These are phyloP conservation scores for Podilymbus podiceps DNA, from an alignment of 2,113 vertebrate genomes.

Conservation along the genomic window DNA sequence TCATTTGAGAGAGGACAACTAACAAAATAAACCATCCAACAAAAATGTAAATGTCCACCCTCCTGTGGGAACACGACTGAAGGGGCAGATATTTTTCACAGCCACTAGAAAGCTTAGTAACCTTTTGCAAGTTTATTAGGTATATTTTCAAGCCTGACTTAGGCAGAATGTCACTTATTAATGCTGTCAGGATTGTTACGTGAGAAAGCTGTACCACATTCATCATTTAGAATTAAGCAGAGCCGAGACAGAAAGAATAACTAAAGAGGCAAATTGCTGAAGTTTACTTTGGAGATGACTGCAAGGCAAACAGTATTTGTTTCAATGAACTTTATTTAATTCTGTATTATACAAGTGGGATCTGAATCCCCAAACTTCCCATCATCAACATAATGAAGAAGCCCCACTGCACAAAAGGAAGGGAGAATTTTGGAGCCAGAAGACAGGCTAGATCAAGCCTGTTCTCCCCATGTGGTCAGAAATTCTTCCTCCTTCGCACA, in stretches of 20 bases:
- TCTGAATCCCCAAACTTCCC: slow-evolving; percentile 45
- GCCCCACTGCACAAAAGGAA: slow-evolving; percentile 19
- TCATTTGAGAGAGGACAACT: background rate
- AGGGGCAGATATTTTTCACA: background rate
- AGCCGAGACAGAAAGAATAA: background rate
- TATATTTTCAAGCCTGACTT: background rate
- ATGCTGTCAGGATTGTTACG: background rate
- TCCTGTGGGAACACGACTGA: background rate
- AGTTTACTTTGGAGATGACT: background rate
- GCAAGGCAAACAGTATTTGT: background rate
- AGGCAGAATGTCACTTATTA: background rate
- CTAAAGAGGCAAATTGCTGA: background rate
- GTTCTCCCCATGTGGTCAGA: background rate
- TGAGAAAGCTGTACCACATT: background rate
- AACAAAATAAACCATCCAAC: background rate
- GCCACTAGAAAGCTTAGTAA: background rate
- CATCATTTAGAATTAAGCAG: background rate
- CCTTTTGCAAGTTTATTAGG: background rate
- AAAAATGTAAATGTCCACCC: background rate
- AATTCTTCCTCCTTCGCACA: slow-evolving; percentile 45
- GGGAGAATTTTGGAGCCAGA: slow-evolving; percentile 32
- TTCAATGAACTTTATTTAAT: slow-evolving; percentile 63
- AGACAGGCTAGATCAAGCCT: slow-evolving; percentile 7
- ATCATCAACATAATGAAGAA: slow-evolving; percentile 31
- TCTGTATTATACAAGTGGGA: slow-evolving; percentile 58